Base-by-base conservation (phyloP, 2,113 vertebrate species). In the Callaeas wilsoni region DNA sequence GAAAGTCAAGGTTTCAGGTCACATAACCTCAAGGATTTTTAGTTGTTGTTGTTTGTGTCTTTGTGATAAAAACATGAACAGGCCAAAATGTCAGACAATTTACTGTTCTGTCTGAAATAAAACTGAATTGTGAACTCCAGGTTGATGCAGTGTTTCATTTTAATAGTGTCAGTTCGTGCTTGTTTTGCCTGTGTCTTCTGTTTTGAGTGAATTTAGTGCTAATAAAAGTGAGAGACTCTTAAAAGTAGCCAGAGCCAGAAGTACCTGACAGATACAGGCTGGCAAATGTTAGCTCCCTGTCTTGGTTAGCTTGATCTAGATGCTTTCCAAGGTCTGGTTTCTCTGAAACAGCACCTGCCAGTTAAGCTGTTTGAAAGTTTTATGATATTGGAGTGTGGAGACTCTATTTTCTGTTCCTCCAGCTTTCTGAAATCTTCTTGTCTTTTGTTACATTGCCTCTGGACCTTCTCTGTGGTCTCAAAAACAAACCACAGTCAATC, bases 131-230 rank as follows among this genome's bases (percentile, higher is more conserved):
- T 94, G 89, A 84, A 85, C 81, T 96, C 74, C 46, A 80, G 33
- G 81, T 30, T 90, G 84, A 95, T 75, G 77, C 87, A 94, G 29
- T 94, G 55, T 89, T 96, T 96, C 84, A 85, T 93, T 92, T 96
- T 96, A 95, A 91, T 94, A 77, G 95, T 63, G 55, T 94, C 84
- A 65, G 53, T 37, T 79, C 26, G 22, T 90, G 62, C 89, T 94
- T 93, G 55, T 80, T 95, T 92, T 92, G 60, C 67, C 49, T 3
- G 0, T 52, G 55, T 92, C 87, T 85, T 57, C 62, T 93, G 55
- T 41, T 96, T 77, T 87, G 87, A 85, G 84, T 89, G 84, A 93
- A 93, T 95, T 94, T 93, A 97, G 77, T 94, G 87, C 91, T 96
- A 79, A 84, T 94, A 95, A 94, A 96, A 96, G 74, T 56, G 74